These are phyloP conservation scores for Chaetodon auriga DNA, from an alignment of 2,113 vertebrate genomes.

Conservation along the genomic window DNA sequence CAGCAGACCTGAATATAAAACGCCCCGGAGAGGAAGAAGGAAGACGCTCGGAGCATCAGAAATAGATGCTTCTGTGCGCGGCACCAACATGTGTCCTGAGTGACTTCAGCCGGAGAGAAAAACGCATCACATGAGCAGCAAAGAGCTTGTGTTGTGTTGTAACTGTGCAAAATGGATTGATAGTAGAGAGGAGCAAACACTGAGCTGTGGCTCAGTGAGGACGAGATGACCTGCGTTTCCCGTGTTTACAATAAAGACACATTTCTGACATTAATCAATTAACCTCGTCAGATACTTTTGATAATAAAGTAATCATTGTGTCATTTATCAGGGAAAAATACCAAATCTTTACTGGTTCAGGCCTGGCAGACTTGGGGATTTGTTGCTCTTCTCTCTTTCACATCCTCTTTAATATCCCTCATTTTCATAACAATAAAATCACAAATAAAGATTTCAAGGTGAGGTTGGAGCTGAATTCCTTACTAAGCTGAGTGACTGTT, in stretches of 20 bases:
- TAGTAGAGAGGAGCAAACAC: neutral
- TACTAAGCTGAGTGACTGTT: too few relatives aligned
- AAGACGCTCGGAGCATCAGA: slow-evolving; percentile 30
- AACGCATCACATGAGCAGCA: neutral
- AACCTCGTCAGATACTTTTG: neutral
- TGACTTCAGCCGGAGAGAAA: neutral
- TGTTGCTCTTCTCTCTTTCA: neutral
- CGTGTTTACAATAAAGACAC: too few relatives aligned
- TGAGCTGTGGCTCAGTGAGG: neutral
- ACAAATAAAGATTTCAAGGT: neutral
- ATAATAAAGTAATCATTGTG: neutral
- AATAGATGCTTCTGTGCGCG: slow-evolving; percentile 2
- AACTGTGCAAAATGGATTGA: neutral
- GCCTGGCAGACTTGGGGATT: neutral
- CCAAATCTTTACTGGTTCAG: too few relatives aligned
- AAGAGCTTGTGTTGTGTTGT: neutral
- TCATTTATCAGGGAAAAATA: neutral
- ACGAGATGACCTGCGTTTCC: neutral
- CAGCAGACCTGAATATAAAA: slow-evolving; percentile 40
- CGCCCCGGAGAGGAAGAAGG: neutral
- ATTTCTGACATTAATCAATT: too few relatives aligned
- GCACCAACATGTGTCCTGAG: neutral
- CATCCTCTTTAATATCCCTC: neutral
- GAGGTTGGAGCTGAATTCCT: neutral
- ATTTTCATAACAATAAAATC: neutral